Conservation (phyloP, 2,113 vertebrate species). For the Bos taurus region DNA sequence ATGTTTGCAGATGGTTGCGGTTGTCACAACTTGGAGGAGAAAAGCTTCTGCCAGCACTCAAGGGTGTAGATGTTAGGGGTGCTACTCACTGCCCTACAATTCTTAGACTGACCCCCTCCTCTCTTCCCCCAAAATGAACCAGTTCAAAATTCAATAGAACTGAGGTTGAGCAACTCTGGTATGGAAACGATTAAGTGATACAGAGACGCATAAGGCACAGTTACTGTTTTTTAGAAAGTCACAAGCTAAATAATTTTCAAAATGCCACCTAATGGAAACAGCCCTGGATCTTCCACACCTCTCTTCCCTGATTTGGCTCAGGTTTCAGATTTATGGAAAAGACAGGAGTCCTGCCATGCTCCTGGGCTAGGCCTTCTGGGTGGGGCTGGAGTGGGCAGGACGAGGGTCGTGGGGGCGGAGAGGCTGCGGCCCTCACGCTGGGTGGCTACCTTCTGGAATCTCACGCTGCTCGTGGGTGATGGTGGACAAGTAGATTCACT, state of each 20-base stretch:
- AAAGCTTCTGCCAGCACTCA: background rate
- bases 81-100: fast-evolving
- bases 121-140: background rate
- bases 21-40: background rate
- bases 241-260: background rate
- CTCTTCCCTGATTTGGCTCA: background rate
- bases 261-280: background rate
- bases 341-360: background rate
- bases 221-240: background rate
- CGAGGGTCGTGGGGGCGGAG: fast-evolving
- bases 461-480: background rate
- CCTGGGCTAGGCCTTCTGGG: background rate
- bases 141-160: background rate
- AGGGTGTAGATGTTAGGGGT: too few species aligned
- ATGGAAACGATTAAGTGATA: background rate
- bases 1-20: background rate
- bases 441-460: background rate
- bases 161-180: background rate
- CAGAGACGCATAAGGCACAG: background rate
- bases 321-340: background rate
- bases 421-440: background rate
- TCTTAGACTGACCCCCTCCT: background rate
- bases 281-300: too few species aligned
- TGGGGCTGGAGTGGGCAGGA: fast-evolving
- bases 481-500: background rate